Conservation (phyloP, 2,888 invertebrate genomes). For the Megamerina dolium region DNA sequence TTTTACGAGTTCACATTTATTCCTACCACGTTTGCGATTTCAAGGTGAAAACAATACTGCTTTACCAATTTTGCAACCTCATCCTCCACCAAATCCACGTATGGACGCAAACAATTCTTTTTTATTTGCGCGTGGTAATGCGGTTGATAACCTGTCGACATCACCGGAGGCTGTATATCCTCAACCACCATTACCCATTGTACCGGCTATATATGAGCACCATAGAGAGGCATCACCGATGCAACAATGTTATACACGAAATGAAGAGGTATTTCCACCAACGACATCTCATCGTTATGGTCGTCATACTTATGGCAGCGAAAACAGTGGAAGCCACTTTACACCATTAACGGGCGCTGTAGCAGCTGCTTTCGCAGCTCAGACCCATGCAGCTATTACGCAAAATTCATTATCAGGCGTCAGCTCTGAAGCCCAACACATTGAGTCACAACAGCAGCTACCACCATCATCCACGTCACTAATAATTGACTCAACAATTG, state of each 20-base stretch:
- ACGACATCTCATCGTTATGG: no score
- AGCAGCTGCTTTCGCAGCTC: constrained; percentile 30
- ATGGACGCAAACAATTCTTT: constrained; percentile 5
- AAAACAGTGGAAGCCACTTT: no score
- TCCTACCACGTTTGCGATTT: constrained; percentile 6
- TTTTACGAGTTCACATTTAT: neutral
- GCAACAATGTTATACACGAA: no score
- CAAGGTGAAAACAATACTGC: no score
- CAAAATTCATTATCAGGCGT: constrained; percentile 22
- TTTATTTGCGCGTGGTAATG: constrained; percentile 4
- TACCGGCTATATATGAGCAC: no score
- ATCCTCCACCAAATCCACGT: constrained; percentile 3
- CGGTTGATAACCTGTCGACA: no score
- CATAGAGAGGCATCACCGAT: no score
- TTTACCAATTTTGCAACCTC: neutral
- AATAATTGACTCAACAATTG: neutral
- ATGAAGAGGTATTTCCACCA: no score
- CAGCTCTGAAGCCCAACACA: no score
- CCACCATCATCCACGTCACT: neutral
- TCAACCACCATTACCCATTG: constrained; percentile 4
- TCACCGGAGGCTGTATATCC: constrained; percentile 13
- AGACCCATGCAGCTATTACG: constrained; percentile 27
- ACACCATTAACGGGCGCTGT: constrained; percentile 23
- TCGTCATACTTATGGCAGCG: no score
- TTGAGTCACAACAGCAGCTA: no score